phyloP scores from a whole-genome alignment of 2,888 invertebrate genomes.

The Acleris cristana region DNA sequence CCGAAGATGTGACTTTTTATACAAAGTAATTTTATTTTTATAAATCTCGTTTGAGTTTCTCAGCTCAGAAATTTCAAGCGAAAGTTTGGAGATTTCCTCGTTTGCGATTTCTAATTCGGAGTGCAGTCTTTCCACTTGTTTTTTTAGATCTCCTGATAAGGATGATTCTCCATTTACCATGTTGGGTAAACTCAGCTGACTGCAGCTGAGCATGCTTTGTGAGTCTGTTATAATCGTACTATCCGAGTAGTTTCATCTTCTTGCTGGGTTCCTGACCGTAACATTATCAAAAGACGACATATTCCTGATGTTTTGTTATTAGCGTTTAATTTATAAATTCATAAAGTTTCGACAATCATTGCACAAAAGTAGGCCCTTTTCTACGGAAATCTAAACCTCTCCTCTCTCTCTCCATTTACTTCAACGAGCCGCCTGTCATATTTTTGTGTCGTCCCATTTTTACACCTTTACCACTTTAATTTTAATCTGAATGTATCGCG shows the following conservation, averaged over 20 bases:
- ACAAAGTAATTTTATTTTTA: neutral
- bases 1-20: too few relatives aligned
- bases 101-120: neutral
- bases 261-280: neutral
- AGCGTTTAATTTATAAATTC: too few relatives aligned
- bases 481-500: too few relatives aligned
- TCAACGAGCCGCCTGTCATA: too few relatives aligned
- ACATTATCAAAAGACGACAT: neutral
- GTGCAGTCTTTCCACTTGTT: neutral
- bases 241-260: neutral
- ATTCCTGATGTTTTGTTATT: too few relatives aligned
- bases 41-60: neutral
- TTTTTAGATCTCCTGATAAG: neutral
- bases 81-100: constrained; percentile 1
- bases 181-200: neutral
- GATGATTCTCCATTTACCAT: neutral
- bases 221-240: neutral
- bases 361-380: too few relatives aligned
- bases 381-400: too few relatives aligned
- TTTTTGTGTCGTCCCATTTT: too few relatives aligned
- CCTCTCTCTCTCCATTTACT: too few relatives aligned
- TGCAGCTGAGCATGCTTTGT: neutral
- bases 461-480: too few relatives aligned
- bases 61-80: neutral
- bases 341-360: too few relatives aligned